Evolutionary conservation across 2,888 invertebrate genomes (phyloP).

Genomic region (Ochropleura plecta): DNA sequence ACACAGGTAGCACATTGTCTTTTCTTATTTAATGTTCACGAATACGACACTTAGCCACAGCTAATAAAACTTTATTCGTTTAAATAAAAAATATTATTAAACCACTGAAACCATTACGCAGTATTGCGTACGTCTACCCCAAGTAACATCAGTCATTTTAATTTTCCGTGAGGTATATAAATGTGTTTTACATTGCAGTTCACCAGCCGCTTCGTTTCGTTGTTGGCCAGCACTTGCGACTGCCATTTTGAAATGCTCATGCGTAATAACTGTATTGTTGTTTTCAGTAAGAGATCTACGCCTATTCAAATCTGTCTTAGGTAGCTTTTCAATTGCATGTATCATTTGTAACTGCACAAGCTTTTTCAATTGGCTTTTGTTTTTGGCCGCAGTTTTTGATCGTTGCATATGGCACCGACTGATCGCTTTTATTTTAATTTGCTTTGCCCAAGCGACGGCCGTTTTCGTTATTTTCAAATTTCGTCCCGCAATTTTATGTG

Average conservation of each 20-base stretch:
- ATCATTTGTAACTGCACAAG: slow-evolving; percentile 19
- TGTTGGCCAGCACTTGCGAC: neutral
- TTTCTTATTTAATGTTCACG: slow-evolving; percentile 5
- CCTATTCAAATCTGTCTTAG: neutral
- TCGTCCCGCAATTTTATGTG: neutral
- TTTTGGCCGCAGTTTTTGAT: neutral
- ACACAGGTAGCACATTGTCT: slow-evolving; percentile 9
- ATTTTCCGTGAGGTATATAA: neutral
- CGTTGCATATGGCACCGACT: neutral
- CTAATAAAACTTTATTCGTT: slow-evolving; percentile 9
- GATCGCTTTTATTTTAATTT: slow-evolving; percentile 22
- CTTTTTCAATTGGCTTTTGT: neutral
- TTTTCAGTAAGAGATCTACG: neutral
- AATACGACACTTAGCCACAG: neutral
- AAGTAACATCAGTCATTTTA: slow-evolving; percentile 8
- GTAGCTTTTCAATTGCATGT: neutral
- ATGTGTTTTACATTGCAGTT: neutral
- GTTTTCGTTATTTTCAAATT: slow-evolving; percentile 5
- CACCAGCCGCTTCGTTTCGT: neutral
- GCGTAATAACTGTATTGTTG: neutral
- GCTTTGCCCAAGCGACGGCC: neutral
- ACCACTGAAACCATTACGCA: neutral
- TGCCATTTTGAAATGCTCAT: neutral
- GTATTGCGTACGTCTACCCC: slow-evolving; percentile 20
- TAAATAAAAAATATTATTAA: neutral